Evolutionary conservation across 2,888 invertebrate species (phyloP), one percentile per base, ranked within the genome.

Genomic region (Aphidius colemani): DNA sequence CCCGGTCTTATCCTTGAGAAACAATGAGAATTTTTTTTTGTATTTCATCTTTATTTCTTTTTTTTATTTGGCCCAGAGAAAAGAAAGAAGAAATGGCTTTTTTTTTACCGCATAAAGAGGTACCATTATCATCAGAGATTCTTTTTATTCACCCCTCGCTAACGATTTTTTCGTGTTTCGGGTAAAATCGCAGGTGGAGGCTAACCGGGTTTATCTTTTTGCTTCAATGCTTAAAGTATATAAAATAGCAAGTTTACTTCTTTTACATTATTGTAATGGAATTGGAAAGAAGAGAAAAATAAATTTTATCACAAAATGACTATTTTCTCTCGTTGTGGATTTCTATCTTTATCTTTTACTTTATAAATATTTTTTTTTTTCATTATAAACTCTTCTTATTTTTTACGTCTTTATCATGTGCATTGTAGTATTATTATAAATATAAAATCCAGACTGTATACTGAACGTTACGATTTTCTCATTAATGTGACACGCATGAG

Each of bases 121-220:
- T n/a, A 39, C 46, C 57, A 57, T 57, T 45, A 57, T 57, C 45
- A 57, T 57, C 57, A 57, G 46, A 46, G 57, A 57, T 57, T 46
- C 30, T 13, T 48, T 57, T 39, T 57, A 57, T 57, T 57, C 57
- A 57, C 18, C 57, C 57, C 39, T 57, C 46, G 13, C 13, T 48
- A 57, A 57, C 57, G 57, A 57, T 57, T 57, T 57, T 57, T 57
- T 57, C 57, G 40, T 57, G 57, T 57, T 46, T 30, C 5, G 30
- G 30, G 30, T 30, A 39, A 46, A 45, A 46, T 45, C 45, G 39
- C 46, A 41, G 53, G 53, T 53, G 46, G 48, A 57, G 57, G 57
- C 57, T 57, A 57, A 46, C 46, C 57, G 39, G 46, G 57, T 57
- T 57, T 57, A 46, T 57, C n/a, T 45, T 57, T 57, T 57, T 57